A percentile compares a stretch with the other conserved stretches of the same genome.
These are phyloP conservation scores for Tipula lateralis DNA, from an alignment of 2,888 invertebrate species.

Conservation along the genomic window DNA sequence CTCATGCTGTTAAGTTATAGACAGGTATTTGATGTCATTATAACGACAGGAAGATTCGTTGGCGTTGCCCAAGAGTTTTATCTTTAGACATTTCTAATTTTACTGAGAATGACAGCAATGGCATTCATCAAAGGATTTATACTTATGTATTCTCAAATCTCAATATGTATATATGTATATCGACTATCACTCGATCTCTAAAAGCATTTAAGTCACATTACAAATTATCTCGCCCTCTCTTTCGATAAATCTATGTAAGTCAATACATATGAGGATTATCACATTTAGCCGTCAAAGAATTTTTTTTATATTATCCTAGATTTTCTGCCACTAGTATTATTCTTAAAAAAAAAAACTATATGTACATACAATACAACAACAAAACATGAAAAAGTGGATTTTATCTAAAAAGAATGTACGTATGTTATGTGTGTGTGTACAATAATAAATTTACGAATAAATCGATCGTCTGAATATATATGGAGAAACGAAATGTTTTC, in stretches of 20 bases:
- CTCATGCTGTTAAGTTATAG: no score
- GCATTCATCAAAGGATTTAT: no score
- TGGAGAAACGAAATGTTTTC: not conserved
- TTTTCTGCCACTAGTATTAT: not conserved
- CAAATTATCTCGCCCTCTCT: no score
- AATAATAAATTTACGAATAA: constrained; percentile 1
- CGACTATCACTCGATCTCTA: not conserved
- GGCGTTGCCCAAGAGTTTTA: no score
- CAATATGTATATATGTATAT: no score
- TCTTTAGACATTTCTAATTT: no score
- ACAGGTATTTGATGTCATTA: no score
- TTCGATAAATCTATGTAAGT: no score
- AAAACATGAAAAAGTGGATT: not conserved
- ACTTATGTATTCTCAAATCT: not conserved
- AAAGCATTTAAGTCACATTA: not conserved
- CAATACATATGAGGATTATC: not conserved
- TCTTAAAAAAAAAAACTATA: not conserved
- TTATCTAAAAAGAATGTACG: not conserved
- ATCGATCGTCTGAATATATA: not conserved
- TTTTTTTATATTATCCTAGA: not conserved
- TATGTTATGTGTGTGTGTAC: not conserved
- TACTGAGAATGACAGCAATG: no score
- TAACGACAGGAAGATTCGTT: no score
- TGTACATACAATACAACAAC: not conserved
- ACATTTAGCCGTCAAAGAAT: not conserved